Evolutionary conservation across 2,113 vertebrate genomes (phyloP), one percentile per base, ranked within the genome.

Genomic region (Pica pica): DNA sequence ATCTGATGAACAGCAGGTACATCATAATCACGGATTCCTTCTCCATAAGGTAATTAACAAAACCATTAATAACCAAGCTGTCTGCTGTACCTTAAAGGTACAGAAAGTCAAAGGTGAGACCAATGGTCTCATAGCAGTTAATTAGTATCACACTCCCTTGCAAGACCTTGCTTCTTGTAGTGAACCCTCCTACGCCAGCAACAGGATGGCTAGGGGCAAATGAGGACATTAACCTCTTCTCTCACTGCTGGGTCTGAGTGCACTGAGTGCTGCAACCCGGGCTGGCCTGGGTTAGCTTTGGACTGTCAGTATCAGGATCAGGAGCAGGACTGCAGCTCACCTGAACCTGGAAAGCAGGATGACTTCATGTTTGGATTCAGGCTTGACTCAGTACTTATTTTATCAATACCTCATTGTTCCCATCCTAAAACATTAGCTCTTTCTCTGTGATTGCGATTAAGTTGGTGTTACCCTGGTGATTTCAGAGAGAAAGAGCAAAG

Each of bases 401-500:
- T 86, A 81, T 81, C 64, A 74, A 53, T 81, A 87, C 44, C 31
- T 95, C 64, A 71, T 95, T 96, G 52, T 77, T 74, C 35, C 47
- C 20, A 12, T 93, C 56, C 76, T 90, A 69, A 93, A 93, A 60
- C 56, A 46, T 81, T 74, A 75, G 39, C 52, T 90, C 42, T 75
- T 96, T 52, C 56, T 90, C 76, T 65, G 26, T 9, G 4, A 23
- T 90, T 67, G 35, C 0, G 1, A 37, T 74, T 94, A 88, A 93
- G 33, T 60, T 67, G 13, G 71, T 57, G 59, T 96, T 90, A 60
- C 92, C 52, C 83, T 92, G 65, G 79, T 71, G 64, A 93, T 87
- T 89, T 87, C 79, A 37, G 52, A 50, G 52, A 68, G 46, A 92
- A 89, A 83, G 88, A 88, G 69, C 59, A 95, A 77, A 89, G 73